Conservation (phyloP, 2,888 invertebrate genomes). For the Morpho helenor region DNA sequence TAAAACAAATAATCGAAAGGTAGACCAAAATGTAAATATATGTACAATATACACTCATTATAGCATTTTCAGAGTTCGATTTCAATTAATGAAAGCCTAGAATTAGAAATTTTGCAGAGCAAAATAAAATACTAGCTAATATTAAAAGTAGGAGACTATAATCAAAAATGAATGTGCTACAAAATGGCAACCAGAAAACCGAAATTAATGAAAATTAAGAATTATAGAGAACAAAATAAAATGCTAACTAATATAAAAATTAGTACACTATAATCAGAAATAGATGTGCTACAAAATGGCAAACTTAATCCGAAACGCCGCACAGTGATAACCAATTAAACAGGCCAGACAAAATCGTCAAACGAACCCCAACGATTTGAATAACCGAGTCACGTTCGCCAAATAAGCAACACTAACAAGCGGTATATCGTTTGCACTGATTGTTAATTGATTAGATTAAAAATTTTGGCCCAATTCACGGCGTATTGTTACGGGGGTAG, state of each 20-base stretch:
- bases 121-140: neutral
- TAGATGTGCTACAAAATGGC: slow-evolving; percentile 1
- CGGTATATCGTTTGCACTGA: slow-evolving; percentile 77
- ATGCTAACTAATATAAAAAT: too few species aligned
- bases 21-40: too few species aligned
- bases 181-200: slow-evolving; percentile 4
- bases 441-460: slow-evolving; percentile 80
- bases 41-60: too few species aligned
- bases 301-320: slow-evolving; percentile 25
- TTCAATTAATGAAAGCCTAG: too few species aligned
- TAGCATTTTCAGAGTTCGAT: too few species aligned
- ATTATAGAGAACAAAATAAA: too few species aligned
- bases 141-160: neutral
- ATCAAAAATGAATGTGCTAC: neutral
- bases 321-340: slow-evolving; percentile 63
- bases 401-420: slow-evolving; percentile 77
- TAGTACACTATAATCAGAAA: too few species aligned
- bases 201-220: too few species aligned
- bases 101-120: too few species aligned
- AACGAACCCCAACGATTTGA: slow-evolving; percentile 66
- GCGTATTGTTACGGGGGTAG: slow-evolving; percentile 63
- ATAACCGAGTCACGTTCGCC: slow-evolving; percentile 73
- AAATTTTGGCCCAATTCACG: slow-evolving; percentile 69
- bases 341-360: slow-evolving; percentile 60
- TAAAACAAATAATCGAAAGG: too few species aligned